phyloP scores from a whole-genome alignment of 2,113 vertebrate genomes.

The Campylomormyrus tamandua region DNA sequence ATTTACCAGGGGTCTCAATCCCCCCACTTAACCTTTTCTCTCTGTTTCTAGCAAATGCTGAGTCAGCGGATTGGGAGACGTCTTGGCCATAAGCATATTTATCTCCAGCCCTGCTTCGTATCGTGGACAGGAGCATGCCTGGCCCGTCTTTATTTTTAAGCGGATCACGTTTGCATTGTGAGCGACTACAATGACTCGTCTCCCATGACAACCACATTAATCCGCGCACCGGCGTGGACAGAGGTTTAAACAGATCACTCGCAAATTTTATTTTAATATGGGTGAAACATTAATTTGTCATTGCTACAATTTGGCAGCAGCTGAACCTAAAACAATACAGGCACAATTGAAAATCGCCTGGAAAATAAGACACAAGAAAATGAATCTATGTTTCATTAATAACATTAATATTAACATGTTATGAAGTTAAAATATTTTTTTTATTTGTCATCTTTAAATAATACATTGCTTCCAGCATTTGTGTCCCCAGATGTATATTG shows the following conservation, averaged over 20 bases:
- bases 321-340: background rate
- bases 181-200: background rate
- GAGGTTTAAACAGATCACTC: background rate
- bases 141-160: background rate
- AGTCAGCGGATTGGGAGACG: background rate
- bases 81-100: background rate
- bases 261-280: background rate
- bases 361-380: too few species aligned
- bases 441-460: background rate
- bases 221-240: background rate
- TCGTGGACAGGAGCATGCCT: background rate
- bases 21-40: background rate
- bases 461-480: background rate
- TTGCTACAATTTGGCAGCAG: background rate
- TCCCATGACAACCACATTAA: constrained; percentile 9
- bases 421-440: background rate
- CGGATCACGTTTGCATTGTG: background rate
- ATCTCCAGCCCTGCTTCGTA: background rate
- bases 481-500: background rate
- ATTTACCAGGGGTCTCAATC: background rate
- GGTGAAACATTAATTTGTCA: background rate
- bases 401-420: background rate
- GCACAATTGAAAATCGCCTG: background rate
- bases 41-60: background rate
- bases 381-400: background rate